Evolutionary conservation across 2,113 vertebrate species (phyloP), one percentile per base, ranked within the genome.

Genomic region (Coptodon rendalli): DNA sequence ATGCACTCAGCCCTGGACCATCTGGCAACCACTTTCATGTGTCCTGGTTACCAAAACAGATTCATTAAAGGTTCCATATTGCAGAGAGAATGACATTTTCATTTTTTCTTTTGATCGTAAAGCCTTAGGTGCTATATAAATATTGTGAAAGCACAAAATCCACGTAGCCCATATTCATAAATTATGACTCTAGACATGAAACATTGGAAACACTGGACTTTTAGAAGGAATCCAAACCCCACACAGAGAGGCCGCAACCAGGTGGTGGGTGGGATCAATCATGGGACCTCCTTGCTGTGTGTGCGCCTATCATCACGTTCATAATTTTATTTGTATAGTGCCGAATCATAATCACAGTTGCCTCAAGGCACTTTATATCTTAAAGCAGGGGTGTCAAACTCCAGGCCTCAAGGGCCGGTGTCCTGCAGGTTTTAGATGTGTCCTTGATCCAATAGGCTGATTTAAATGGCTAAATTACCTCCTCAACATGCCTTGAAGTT

Each of bases 1-100:
- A 82, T 45, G 3, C 56, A 73, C 78, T 89, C 31, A 9, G 17
- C 50, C 34, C 73, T 4, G 45, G 14, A 86, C 80, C 87, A 93
- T 91, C 86, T 93, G 90, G 45, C 66, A 82, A 19, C 38, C 83
- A 81, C 66, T 87, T 86, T 81, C 4, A 86, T 87, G 86, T 87
- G 66, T 86, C 82, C 63, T 76, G 40, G 86, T 87, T 87, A 86
- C 79, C 53, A 81, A 78, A 90, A 68, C 86, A 83, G 57, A 87
- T 89, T 87, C 43, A 90, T 92, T 50, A 71, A 78, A 54, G 40
- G 0, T 31, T 17, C 27, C 73, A 78, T 78, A 78, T 52, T 52
- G 45, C 73, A 78, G 27, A 78, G 27, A 78, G 73, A 78, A 34
- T 78, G 17, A 34, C 1, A 9, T 52, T 34, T 52, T 50, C 17